Percentiles rank a stretch among this genome's conserved stretches.
phyloP scores from a whole-genome alignment of 2,797 vertebrate species.

The Craterocephalus amniculus region DNA sequence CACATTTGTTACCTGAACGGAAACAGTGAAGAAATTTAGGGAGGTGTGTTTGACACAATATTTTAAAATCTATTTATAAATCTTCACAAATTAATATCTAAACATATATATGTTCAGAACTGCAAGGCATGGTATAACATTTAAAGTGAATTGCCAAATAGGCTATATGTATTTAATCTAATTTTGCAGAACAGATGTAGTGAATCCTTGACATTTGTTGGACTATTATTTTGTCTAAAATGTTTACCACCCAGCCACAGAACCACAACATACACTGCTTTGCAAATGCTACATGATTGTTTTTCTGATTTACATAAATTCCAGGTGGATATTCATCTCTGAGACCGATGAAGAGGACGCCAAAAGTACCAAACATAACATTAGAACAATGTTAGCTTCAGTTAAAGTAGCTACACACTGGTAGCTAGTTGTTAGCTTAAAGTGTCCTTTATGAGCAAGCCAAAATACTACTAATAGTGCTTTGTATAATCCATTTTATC shows the following conservation, averaged over 20 bases:
- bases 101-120: neutral
- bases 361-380: neutral
- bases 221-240: no score
- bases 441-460: neutral
- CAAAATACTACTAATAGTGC: neutral
- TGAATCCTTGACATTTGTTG: no score
- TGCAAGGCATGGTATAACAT: neutral
- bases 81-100: neutral
- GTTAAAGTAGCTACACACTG: no score
- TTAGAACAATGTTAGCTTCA: neutral
- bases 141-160: neutral
- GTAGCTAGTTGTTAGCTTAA: no score
- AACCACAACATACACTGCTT: neutral
- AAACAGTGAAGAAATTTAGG: slow-evolving; percentile 7
- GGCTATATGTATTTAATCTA: neutral
- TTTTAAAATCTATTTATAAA: neutral
- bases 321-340: neutral
- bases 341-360: neutral
- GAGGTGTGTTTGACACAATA: neutral
- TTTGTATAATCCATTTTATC: neutral
- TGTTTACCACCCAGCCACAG: neutral
- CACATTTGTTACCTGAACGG: slow-evolving; percentile 77
- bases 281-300: neutral
- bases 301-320: neutral
- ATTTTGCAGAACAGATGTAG: neutral